Evolutionary conservation across 2,797 vertebrate species (phyloP).

Genomic region (Alauda arvensis): DNA sequence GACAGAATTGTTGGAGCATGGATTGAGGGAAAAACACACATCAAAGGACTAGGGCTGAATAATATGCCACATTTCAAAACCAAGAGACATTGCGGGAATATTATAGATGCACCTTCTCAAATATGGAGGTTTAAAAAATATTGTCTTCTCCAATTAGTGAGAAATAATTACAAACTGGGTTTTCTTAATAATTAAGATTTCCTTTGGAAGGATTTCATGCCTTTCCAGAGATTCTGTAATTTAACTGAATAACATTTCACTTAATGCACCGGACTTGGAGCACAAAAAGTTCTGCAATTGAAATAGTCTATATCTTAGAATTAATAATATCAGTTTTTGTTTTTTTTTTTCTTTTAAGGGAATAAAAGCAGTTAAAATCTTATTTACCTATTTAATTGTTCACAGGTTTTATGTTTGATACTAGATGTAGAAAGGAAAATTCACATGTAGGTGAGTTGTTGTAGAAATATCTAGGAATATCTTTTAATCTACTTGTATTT

Average conservation of each 20-base stretch:
- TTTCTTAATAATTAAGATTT: constrained; percentile 45
- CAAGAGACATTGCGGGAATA: constrained; percentile 53
- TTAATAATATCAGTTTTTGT: neutral
- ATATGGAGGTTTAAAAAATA: neutral
- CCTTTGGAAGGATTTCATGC: neutral
- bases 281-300: neutral
- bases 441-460: neutral
- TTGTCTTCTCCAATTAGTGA: constrained; percentile 32
- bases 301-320: neutral
- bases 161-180: constrained; percentile 9
- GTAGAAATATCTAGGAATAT: neutral
- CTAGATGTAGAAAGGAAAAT: neutral
- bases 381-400: neutral
- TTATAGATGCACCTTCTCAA: constrained; percentile 55
- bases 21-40: constrained; percentile 76
- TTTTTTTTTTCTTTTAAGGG: neutral
- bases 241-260: constrained; percentile 25
- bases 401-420: neutral
- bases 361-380: neutral
- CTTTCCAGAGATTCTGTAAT: neutral
- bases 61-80: constrained; percentile 72
- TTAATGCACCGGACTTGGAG: neutral
- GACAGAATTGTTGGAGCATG: constrained; percentile 83
- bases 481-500: neutral
- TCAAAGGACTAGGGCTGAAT: constrained; percentile 74